Evolutionary conservation across 2,888 invertebrate genomes (phyloP), one percentile per base, ranked within the genome.

Genomic region (Frankliniella intonsa): DNA sequence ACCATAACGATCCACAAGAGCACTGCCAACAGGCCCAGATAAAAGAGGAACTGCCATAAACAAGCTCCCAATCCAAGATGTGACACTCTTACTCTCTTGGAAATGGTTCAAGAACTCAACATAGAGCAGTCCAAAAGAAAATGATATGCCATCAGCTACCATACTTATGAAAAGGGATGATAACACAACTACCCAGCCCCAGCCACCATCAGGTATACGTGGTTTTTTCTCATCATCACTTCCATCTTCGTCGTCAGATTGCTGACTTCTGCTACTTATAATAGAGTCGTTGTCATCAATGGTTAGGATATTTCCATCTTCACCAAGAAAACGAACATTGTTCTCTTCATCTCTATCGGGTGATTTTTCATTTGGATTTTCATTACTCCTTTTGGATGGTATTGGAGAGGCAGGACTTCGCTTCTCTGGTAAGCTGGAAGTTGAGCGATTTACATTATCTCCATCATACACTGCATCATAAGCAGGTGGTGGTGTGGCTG

Each of bases 131-230:
- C 98, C 98, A 87, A 97, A 97, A 0, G 96, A 96, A 87, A 97
- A 97, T 81, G 96, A 95, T 82, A 97, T 92, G 0, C 98, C 98
- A 88, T 98, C 98, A 69, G 96, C 95, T 81, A 98, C 94, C 89
- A 96, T 92, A 27, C 96, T 96, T 83, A 97, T 93, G 79, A 96
- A 87, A 84, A 98, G 92, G 0, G 96, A 95, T 7, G 96, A 93
- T 69, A 94, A 88, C 0, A 98, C 97, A 0, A 98, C 94, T 27
- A 96, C 90, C 97, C 96, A 97, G 12, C 96, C 96, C 93, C 94
- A 96, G 3, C 94, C 95, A 0, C 95, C 95, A 85, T 95, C 95
- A 0, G 95, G 95, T 80, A 93, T 92, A 79, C 89, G 90, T 0
- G 91, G 90, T 85, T 90, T 90, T 9, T 83, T 79, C 49, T 83